These are phyloP conservation scores for Morone chrysops DNA, from an alignment of 2,113 vertebrate genomes.

Conservation along the genomic window DNA sequence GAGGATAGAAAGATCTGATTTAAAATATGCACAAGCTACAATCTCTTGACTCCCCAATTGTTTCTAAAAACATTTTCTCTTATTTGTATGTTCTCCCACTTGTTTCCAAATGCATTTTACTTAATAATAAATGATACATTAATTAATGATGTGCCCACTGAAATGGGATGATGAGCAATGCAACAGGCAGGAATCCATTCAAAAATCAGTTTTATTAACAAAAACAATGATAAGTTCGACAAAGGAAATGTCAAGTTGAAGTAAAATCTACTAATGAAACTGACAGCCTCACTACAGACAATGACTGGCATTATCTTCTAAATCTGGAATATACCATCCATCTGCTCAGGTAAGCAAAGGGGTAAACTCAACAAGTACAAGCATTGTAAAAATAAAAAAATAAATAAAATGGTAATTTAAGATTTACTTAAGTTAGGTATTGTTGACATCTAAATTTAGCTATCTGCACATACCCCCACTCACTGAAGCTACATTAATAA, in stretches of 20 bases:
- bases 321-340: constrained; percentile 41
- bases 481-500: background rate
- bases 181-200: background rate
- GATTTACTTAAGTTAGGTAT: background rate
- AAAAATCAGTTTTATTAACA: background rate
- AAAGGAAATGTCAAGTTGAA: background rate
- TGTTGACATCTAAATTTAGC: background rate
- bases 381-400: constrained; percentile 8
- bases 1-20: background rate
- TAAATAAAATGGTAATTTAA: background rate
- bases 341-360: background rate
- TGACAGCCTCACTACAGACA: constrained; percentile 1
- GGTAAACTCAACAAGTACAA: background rate
- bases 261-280: constrained; percentile 1
- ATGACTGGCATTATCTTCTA: constrained; percentile 4
- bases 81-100: background rate
- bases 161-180: background rate
- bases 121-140: background rate
- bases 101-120: background rate
- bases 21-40: background rate
- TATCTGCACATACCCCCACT: background rate
- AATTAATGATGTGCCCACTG: background rate
- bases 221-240: background rate
- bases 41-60: background rate
- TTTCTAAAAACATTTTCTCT: background rate